Conservation (phyloP, 2,888 invertebrate species). For the Caradrina clavipalpis region DNA sequence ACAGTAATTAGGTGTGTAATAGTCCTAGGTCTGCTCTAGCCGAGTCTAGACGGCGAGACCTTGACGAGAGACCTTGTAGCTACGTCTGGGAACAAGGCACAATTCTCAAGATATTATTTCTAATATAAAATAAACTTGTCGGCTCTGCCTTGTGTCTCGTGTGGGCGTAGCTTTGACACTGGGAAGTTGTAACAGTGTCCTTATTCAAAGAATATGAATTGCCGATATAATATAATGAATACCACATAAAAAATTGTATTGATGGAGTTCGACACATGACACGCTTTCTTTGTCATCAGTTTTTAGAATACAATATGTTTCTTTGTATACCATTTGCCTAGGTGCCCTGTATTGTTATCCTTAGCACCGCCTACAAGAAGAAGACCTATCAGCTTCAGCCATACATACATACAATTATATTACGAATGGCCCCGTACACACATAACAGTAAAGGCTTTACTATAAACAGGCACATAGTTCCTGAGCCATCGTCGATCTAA, state of each 20-base stretch:
- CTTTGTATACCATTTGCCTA: background rate
- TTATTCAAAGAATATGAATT: slow-evolving; percentile 6
- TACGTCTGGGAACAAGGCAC: slow-evolving; percentile 51
- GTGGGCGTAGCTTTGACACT: slow-evolving; percentile 13
- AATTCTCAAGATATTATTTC: slow-evolving; percentile 52
- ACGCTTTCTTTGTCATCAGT: background rate
- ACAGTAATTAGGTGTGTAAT: slow-evolving; percentile 69
- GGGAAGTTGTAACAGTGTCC: slow-evolving; percentile 10
- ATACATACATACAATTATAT: background rate
- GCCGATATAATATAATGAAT: background rate
- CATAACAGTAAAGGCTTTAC: background rate
- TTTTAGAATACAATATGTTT: background rate
- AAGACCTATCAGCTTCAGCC: background rate
- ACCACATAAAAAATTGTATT: background rate
- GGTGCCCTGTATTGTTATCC: background rate
- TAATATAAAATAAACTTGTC: slow-evolving; percentile 49
- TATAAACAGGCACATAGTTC: slow-evolving; percentile 3
- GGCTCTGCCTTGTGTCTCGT: slow-evolving; percentile 5
- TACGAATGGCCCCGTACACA: background rate
- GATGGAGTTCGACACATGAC: background rate
- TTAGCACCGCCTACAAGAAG: too few relatives aligned
- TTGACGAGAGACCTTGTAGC: slow-evolving; percentile 69
- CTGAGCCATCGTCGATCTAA: background rate
- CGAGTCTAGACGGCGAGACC: slow-evolving; percentile 74
- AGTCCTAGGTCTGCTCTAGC: slow-evolving; percentile 49